These are phyloP conservation scores for Chelonus insularis DNA, from an alignment of 1,140 invertebrate genomes.

Conservation along the genomic window DNA sequence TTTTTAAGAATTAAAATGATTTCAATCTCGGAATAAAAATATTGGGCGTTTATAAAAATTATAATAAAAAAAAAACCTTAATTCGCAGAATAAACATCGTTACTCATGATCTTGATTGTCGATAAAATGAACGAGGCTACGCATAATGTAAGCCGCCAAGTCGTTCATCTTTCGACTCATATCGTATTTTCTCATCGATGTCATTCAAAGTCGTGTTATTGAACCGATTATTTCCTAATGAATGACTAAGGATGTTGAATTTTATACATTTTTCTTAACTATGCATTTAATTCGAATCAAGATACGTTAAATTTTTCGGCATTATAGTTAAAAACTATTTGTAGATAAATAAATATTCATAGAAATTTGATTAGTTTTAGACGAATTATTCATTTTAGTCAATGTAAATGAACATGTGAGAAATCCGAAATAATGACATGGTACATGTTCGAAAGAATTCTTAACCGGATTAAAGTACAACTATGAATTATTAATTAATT, in stretches of 20 bases:
- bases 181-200: conserved; percentile 8
- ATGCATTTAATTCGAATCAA: not conserved
- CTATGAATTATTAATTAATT: conserved; percentile 7
- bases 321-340: too few relatives aligned
- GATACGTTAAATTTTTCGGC: too few relatives aligned
- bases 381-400: too few relatives aligned
- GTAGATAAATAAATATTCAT: too few relatives aligned
- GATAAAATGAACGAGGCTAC: conserved; percentile 27
- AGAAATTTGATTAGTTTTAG: too few relatives aligned
- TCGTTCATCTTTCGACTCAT: conserved; percentile 15
- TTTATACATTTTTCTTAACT: not conserved
- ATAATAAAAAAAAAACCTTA: conserved; percentile 19
- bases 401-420: too few relatives aligned
- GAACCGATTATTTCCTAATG: conserved; percentile 7
- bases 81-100: conserved; percentile 27
- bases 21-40: too few relatives aligned
- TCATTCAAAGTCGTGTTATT: conserved; percentile 21
- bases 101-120: conserved; percentile 26
- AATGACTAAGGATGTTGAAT: conserved; percentile 5
- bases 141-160: conserved; percentile 20
- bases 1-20: too few relatives aligned
- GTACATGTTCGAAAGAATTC: too few relatives aligned
- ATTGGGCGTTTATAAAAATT: not conserved
- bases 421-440: too few relatives aligned
- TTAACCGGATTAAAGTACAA: too few relatives aligned